A percentile compares a stretch with the other conserved stretches of the same genome.
Conservation (phyloP, 2,797 vertebrate genomes). For the Capromys pilorides region DNA sequence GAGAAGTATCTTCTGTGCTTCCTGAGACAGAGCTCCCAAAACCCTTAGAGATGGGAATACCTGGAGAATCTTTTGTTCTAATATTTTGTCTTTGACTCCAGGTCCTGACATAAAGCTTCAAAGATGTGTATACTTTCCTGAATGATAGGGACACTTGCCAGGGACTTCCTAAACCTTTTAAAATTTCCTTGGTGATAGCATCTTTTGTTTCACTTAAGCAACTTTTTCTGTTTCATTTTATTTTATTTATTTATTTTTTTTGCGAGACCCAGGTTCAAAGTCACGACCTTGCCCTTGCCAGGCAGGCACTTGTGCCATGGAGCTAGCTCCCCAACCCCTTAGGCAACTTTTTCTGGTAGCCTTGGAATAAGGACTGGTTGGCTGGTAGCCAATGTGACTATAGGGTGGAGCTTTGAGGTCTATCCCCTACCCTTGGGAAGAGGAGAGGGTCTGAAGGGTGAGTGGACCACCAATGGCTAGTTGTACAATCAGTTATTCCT, state of each 20-base stretch:
- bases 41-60: not conserved
- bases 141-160: not conserved
- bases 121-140: not conserved
- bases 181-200: not conserved
- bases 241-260: too few relatives aligned
- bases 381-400: not conserved
- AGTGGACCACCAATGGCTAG: not conserved
- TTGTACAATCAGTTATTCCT: not conserved
- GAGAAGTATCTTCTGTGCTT: not conserved
- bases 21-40: not conserved
- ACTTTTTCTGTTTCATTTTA: too few relatives aligned
- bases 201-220: not conserved
- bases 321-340: too few relatives aligned
- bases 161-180: not conserved
- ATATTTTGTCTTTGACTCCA: not conserved
- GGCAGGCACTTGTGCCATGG: too few relatives aligned
- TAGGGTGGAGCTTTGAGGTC: not conserved
- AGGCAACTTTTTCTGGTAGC: not conserved
- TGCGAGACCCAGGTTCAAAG: too few relatives aligned
- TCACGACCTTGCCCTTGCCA: too few relatives aligned
- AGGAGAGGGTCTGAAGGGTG: not conserved
- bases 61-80: not conserved
- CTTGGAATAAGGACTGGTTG: not conserved
- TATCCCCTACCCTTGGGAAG: not conserved
- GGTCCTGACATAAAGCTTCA: not conserved